A percentile compares a stretch with the other conserved stretches of the same genome.
phyloP scores from a whole-genome alignment of 2,113 vertebrate genomes.

The Spilogale gracilis region DNA sequence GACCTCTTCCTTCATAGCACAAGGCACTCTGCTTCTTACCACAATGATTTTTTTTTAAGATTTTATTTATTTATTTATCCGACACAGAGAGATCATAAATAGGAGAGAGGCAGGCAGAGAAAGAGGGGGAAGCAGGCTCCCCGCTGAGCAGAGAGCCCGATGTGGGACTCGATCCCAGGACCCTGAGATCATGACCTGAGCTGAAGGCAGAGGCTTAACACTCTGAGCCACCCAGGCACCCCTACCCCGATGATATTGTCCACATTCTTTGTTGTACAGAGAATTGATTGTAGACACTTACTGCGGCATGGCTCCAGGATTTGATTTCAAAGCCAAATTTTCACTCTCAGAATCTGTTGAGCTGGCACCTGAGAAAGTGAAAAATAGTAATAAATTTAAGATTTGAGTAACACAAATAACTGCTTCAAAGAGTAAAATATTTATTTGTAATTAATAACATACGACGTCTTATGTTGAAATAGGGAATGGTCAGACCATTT shows the following conservation, averaged over 20 bases:
- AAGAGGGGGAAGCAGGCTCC: too few relatives aligned
- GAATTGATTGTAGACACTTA: slow-evolving; percentile 86
- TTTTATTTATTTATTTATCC: too few relatives aligned
- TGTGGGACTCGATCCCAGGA: too few relatives aligned
- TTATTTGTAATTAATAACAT: background rate
- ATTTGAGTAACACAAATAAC: background rate
- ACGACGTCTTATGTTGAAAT: slow-evolving; percentile 1
- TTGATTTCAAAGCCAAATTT: slow-evolving; percentile 89
- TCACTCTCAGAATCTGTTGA: slow-evolving; percentile 98
- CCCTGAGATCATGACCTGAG: too few relatives aligned
- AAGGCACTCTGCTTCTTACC: background rate
- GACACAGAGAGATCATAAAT: too few relatives aligned
- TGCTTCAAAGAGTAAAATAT: background rate
- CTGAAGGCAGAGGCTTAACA: too few relatives aligned
- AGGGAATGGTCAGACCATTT: background rate
- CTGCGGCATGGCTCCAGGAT: slow-evolving; percentile 96
- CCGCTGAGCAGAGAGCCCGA: too few relatives aligned
- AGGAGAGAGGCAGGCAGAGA: too few relatives aligned
- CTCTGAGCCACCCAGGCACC: too few relatives aligned
- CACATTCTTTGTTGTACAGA: background rate
- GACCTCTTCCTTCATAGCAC: background rate
- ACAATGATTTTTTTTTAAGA: background rate
- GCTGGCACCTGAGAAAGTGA: slow-evolving; percentile 90
- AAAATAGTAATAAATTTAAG: slow-evolving; percentile 57
- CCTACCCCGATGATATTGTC: background rate